phyloP scores from a whole-genome alignment of 1,140 invertebrate species.

The Neomicropteryx cornuta region DNA sequence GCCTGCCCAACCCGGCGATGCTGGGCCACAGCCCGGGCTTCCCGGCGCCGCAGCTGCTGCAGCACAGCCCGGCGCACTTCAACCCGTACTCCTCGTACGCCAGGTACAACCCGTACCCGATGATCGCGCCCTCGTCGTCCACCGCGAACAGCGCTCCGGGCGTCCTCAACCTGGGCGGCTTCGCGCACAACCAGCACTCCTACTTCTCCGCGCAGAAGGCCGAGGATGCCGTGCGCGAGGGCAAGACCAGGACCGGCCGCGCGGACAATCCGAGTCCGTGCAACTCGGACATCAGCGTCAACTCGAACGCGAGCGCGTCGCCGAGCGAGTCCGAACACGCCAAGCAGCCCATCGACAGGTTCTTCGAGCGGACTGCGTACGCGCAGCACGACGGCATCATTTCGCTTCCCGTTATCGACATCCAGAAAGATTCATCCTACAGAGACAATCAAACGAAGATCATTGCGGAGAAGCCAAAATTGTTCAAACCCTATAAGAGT shows the following conservation, averaged over 20 bases:
- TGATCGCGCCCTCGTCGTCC: too few species aligned
- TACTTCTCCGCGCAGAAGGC: conserved; percentile 13
- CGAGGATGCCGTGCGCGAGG: conserved; percentile 8
- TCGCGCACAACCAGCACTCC: conserved; percentile 14
- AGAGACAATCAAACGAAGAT: too few species aligned
- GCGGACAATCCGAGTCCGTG: conserved; percentile 13
- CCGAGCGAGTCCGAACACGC: conserved; percentile 6
- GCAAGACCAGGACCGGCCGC: conserved; percentile 7
- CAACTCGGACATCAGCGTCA: conserved; percentile 15
- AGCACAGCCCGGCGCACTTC: conserved; percentile 24
- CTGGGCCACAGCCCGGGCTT: conserved; percentile 32
- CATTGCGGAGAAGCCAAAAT: conserved; percentile 40
- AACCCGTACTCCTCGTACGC: conserved; percentile 20
- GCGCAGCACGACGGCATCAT: too few species aligned
- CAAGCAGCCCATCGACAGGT: conserved; percentile 8
- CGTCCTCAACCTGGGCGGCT: conserved; percentile 10
- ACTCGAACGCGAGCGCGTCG: conserved; percentile 13
- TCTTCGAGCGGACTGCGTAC: background rate
- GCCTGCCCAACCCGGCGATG: conserved; percentile 33
- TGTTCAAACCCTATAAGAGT: conserved; percentile 59
- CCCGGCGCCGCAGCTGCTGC: conserved; percentile 37
- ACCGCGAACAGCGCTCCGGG: conserved; percentile 15
- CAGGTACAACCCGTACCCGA: conserved; percentile 27
- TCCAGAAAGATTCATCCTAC: too few species aligned
- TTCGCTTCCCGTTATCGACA: too few species aligned